Evolutionary conservation across 92 coral and sea anemone species (phyloP), one percentile per base, ranked within the genome.

Genomic region (Heliopora coerulea): DNA sequence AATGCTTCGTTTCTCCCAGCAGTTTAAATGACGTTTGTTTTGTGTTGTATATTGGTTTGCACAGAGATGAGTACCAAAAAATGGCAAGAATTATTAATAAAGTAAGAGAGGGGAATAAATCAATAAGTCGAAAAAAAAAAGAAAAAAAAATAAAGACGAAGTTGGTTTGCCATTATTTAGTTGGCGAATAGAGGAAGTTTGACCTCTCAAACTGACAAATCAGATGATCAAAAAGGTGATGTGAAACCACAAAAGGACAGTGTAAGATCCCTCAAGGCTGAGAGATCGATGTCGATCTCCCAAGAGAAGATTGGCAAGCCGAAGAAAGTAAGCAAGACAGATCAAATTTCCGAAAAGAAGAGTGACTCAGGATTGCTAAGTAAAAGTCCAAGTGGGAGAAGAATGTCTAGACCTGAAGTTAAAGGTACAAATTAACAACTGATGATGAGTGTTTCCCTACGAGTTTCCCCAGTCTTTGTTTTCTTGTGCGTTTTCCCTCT

Each of bases 361-460:
- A 50, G 77, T 89, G 56, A 80, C 65, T 62, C 96, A 10, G 96
- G 91, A 5, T 67, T 30, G 41, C 86, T 49, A 59, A 82, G 10
- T 54, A 84, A 56, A 65, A 86, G 68, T 1, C 41, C 76, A 25
- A 81, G 83, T 11, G 89, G 88, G 11, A 61, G 98, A 61, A 80
- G 87, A 74, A 74, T 87, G 84, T 93, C 98, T 6, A 86, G 80
- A 60, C 82, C 88, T 70, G 98, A 93, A 33, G 28, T 52, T 39
- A 69, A 37, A 52, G 76, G 76, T 62, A 1, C 7, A 49, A 91
- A 86, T 27, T 83, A 85, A 8, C 74, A 78, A 0, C n/a, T n/a
- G n/a, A n/a, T n/a, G n/a, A n/a, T n/a, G n/a, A n/a, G n/a, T n/a
- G n/a, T n/a, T n/a, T n/a, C n/a, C n/a, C n/a, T n/a, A n/a, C n/a